Base-by-base conservation (phyloP, 1,140 invertebrate species). In the Danaus melanippus region DNA sequence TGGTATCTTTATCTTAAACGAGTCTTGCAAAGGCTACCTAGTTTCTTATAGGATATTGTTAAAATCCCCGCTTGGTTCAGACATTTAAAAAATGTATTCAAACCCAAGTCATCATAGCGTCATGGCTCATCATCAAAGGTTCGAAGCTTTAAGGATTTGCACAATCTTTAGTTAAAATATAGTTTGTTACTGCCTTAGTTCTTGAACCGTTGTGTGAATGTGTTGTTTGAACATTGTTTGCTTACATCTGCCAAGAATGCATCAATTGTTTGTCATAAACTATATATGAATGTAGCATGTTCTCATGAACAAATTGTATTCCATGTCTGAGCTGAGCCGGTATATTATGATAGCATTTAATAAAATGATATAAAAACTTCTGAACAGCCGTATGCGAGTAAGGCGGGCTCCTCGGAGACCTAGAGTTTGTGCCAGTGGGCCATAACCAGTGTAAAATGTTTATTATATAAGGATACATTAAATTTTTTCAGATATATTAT, bases 401-500 rank as follows among this genome's bases (percentile, higher is more conserved):
- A 58, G 62, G 60, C 61, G 64, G 68, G 68, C 73, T 77, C 74
- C 40, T 66, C 46, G 50, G 66, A 68, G 65, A 61, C 58, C 65
- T 69, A 58, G 60, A 62, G 57, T 55, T 66, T 69, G 71, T 71
- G 74, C 74, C 70, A 71, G 71, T 63, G 56, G 79, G 81, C 76
- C 78, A 79, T 79, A 82, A 77, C 79, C 80, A 82, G 72, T 80
- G 75, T 83, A 77, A 77, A 82, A 85, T 83, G 76, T 82, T 85
- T 82, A 84, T 75, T 76, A 73, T 74, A 77, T 81, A 83, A 82
- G 78, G 73, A 81, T 78, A 84, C 81, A 82, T 84, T 83, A 79
- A 81, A 86, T 80, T 84, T 83, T 81, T 86, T 84, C 80, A 86
- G 76, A 83, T 84, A 84, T 84, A 85, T 83, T 83, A 85, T 86